Percentiles rank a stretch among this genome's conserved stretches.
Evolutionary conservation across 2,113 vertebrate genomes (phyloP).

Genomic region (Nesoenas mayeri): DNA sequence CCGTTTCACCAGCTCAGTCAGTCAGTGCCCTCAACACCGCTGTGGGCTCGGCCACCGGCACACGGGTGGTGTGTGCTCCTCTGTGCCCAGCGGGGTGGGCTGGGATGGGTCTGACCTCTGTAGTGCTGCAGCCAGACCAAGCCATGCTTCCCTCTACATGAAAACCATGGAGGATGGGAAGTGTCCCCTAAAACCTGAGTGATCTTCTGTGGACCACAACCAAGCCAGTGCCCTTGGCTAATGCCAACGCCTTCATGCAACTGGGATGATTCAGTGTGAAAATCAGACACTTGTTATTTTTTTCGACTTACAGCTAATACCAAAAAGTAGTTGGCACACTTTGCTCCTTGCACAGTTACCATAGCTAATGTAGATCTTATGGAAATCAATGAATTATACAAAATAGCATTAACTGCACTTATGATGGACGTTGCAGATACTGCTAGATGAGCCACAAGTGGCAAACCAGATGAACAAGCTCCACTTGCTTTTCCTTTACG

Average conservation of each 20-base stretch:
- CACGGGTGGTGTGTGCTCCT: background rate
- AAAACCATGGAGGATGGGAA: background rate
- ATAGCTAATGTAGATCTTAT: background rate
- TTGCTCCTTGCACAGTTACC: background rate
- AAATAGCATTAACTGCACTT: constrained; percentile 14
- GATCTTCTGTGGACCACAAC: background rate
- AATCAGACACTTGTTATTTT: background rate
- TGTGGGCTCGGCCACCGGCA: background rate
- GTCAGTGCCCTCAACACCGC: background rate
- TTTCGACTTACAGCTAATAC: background rate
- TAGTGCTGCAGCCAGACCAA: background rate
- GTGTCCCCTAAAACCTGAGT: background rate
- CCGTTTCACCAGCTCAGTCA: accelerated
- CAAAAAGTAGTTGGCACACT: background rate
- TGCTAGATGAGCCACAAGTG: background rate
- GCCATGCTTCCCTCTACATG: accelerated
- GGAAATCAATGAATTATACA: constrained; percentile 12
- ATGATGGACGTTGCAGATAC: background rate
- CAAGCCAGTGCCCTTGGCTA: background rate
- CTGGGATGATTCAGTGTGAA: background rate
- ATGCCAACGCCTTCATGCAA: background rate
- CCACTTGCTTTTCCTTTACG: background rate
- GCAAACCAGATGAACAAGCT: constrained; percentile 3
- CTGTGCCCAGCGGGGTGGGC: accelerated
- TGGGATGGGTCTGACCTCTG: background rate